Conservation (phyloP, 2,888 invertebrate species). For the Drosophila meridiana region DNA sequence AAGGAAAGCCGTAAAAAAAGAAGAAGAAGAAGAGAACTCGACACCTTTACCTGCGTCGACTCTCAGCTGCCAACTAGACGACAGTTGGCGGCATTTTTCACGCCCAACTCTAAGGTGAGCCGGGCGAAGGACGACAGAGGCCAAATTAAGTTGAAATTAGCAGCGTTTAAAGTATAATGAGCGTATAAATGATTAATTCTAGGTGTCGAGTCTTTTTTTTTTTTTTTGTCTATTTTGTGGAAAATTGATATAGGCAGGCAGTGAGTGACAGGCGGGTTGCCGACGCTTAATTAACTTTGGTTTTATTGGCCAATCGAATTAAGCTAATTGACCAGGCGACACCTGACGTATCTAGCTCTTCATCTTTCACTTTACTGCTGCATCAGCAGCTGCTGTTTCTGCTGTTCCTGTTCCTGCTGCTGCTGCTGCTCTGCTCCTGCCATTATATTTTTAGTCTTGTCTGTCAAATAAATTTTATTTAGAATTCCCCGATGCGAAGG, state of each 20-base stretch:
- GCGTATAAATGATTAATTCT: conserved; percentile 74
- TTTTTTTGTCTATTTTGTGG: conserved; percentile 8
- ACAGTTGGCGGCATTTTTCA: conserved; percentile 39
- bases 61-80: conserved; percentile 19
- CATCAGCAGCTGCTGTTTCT: not conserved
- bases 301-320: conserved; percentile 64
- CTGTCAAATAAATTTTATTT: conserved; percentile 42
- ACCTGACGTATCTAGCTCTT: conserved; percentile 33
- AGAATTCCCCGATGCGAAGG: conserved; percentile 38
- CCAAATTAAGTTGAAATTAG: conserved; percentile 71
- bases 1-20: conserved; percentile 1
- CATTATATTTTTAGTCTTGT: conserved; percentile 8
- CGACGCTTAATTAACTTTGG: conserved; percentile 60
- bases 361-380: not conserved
- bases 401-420: not conserved
- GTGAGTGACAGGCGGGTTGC: conserved; percentile 28
- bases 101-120: conserved; percentile 5
- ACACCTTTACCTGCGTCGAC: conserved; percentile 27
- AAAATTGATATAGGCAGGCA: conserved; percentile 58
- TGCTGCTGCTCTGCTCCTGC: not conserved
- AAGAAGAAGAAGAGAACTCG: conserved; percentile 17
- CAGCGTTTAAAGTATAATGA: conserved; percentile 73
- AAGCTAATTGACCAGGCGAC: conserved; percentile 65
- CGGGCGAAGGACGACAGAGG: not conserved
- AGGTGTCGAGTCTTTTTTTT: conserved; percentile 6